Conservation (phyloP, 2,797 vertebrate genomes). For the Oryzias dopingdopingensis region DNA sequence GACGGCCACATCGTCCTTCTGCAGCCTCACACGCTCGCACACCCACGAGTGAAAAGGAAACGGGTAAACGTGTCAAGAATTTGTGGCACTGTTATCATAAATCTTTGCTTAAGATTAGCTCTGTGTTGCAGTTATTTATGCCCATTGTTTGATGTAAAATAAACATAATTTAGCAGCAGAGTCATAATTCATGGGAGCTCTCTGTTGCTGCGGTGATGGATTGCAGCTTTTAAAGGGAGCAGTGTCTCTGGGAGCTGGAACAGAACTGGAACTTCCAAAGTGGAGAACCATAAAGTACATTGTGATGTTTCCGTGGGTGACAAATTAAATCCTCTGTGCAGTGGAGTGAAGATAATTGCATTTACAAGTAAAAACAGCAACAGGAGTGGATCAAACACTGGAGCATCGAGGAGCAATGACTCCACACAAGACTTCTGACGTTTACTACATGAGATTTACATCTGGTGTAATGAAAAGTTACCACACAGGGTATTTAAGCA, state of each 20-base stretch:
- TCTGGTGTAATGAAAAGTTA: conserved; percentile 15
- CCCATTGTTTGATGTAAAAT: conserved; percentile 27
- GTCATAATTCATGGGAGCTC: conserved; percentile 28
- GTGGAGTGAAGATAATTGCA: conserved; percentile 24
- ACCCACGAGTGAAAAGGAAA: not conserved
- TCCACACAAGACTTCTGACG: conserved; percentile 28
- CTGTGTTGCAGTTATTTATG: conserved; percentile 28
- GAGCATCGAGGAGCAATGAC: conserved; percentile 18
- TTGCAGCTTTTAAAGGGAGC: conserved; percentile 36
- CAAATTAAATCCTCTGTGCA: conserved; percentile 28
- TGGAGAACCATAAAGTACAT: conserved; percentile 10
- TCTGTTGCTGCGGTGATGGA: conserved; percentile 38
- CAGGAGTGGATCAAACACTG: conserved; percentile 9
- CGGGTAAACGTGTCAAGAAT: conserved; percentile 35
- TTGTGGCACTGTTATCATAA: conserved; percentile 30
- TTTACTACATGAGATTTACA: conserved; percentile 19
- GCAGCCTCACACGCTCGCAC: not conserved
- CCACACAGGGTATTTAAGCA: conserved; percentile 12
- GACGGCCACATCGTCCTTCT: too few species aligned
- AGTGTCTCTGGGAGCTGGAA: conserved; percentile 20
- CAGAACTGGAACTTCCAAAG: conserved; percentile 10
- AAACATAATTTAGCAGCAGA: conserved; percentile 18
- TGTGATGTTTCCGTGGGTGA: conserved; percentile 7
- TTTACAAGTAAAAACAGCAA: conserved; percentile 27
- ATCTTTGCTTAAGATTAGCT: conserved; percentile 15